These are phyloP conservation scores for Aphodius sticticus DNA, from an alignment of 2,888 invertebrate species.

Conservation along the genomic window DNA sequence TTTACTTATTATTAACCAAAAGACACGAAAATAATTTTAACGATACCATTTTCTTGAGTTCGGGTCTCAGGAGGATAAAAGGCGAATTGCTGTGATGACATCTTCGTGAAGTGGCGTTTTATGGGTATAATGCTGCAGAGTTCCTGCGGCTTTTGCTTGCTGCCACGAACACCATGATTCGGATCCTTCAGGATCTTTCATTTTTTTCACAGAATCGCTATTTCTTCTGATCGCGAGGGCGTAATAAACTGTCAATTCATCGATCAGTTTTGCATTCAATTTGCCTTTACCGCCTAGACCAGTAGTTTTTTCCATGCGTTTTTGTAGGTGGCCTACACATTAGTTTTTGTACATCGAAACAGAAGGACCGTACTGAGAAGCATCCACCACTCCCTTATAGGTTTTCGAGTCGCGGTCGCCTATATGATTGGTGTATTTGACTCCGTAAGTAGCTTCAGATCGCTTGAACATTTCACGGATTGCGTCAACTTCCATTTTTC, in stretches of 20 bases:
- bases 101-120: neutral
- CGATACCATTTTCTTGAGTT: too few species aligned
- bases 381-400: constrained; percentile 37
- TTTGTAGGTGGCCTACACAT: constrained; percentile 43
- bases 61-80: too few species aligned
- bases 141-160: constrained; percentile 8
- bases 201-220: constrained; percentile 9
- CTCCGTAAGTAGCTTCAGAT: constrained; percentile 24
- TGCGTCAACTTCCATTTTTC: neutral
- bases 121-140: constrained; percentile 8
- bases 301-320: constrained; percentile 35
- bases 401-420: constrained; percentile 43
- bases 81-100: constrained; percentile 8
- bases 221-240: constrained; percentile 20
- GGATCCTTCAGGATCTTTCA: neutral
- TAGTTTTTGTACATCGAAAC: constrained; percentile 39
- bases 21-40: too few species aligned
- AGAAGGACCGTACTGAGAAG: constrained; percentile 39
- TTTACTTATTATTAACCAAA: too few species aligned
- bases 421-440: constrained; percentile 38
- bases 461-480: constrained; percentile 36
- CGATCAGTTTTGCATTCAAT: constrained; percentile 14
- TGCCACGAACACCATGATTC: neutral
- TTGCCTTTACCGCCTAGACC: constrained; percentile 20
- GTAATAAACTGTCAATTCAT: constrained; percentile 19